These are phyloP conservation scores for Oxytorus armatus DNA, from an alignment of 2,888 invertebrate species.

Conservation along the genomic window DNA sequence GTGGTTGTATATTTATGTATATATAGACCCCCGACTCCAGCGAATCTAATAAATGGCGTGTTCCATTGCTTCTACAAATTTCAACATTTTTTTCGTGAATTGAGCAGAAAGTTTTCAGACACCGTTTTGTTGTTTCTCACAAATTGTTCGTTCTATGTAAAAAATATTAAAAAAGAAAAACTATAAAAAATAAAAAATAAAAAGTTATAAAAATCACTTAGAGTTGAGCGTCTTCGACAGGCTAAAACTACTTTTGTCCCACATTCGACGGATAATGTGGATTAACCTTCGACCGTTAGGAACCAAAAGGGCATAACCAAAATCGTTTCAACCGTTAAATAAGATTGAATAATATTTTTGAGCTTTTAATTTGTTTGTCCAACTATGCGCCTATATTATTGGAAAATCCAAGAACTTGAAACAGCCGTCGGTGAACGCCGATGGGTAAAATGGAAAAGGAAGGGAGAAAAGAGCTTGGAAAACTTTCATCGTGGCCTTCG, in stretches of 20 bases:
- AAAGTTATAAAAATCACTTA: neutral
- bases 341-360: too few species aligned
- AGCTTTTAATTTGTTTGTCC: too few species aligned
- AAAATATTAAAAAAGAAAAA: neutral
- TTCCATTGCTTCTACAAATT: neutral
- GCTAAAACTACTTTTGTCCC: too few species aligned
- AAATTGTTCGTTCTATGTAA: neutral
- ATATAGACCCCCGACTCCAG: neutral
- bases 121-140: neutral
- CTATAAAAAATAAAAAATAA: too few species aligned
- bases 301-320: too few species aligned
- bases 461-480: constrained; percentile 19
- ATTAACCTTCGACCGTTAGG: too few species aligned
- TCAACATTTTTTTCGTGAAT: constrained; percentile 15
- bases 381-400: neutral
- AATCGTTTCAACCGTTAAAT: too few species aligned
- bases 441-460: constrained; percentile 2
- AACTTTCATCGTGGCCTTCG: constrained; percentile 53
- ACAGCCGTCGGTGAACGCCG: constrained; percentile 27
- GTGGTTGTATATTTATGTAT: constrained; percentile 16
- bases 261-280: too few species aligned
- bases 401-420: neutral
- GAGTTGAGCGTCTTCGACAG: too few species aligned
- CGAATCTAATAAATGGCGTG: constrained; percentile 51
- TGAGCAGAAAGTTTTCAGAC: constrained; percentile 1